Evolutionary conservation across 2,113 vertebrate species (phyloP).

Genomic region (Heptranchias perlo): DNA sequence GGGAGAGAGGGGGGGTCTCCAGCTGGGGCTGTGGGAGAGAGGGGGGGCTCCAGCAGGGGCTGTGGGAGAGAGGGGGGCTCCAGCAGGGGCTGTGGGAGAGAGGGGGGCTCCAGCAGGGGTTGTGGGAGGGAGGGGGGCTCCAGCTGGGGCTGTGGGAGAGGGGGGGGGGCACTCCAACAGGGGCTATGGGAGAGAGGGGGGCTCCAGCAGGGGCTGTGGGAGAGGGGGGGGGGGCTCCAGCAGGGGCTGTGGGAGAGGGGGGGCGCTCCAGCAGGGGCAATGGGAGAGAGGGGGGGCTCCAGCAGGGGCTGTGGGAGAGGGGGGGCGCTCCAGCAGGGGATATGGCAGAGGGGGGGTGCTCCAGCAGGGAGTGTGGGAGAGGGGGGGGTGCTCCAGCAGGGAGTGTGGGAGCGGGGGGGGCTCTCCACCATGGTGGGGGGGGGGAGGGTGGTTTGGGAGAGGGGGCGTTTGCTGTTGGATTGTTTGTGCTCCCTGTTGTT

Average conservation of each 20-base stretch:
- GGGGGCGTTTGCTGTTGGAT: not conserved
- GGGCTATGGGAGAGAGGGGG: not conserved
- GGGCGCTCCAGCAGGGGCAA: too few species aligned
- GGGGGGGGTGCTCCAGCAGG: not conserved
- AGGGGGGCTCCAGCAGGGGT: not conserved
- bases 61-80: not conserved
- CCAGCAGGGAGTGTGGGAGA: too few species aligned
- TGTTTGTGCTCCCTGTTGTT: not conserved
- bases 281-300: not conserved
- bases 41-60: not conserved
- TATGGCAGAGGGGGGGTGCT: too few species aligned
- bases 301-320: not conserved
- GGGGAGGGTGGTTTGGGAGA: too few species aligned
- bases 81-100: not conserved
- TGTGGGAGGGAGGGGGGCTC: not conserved
- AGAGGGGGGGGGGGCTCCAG: not conserved
- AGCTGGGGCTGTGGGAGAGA: not conserved
- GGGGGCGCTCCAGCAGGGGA: too few species aligned
- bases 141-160: not conserved
- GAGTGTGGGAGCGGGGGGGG: too few species aligned
- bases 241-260: not conserved
- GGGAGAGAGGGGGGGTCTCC: not conserved
- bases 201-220: not conserved
- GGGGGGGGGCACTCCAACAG: not conserved
- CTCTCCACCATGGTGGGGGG: too few species aligned